A percentile compares a stretch with the other conserved stretches of the same genome.
Evolutionary conservation across 2,113 vertebrate genomes (phyloP).

Genomic region (Burhinus bistriatus): DNA sequence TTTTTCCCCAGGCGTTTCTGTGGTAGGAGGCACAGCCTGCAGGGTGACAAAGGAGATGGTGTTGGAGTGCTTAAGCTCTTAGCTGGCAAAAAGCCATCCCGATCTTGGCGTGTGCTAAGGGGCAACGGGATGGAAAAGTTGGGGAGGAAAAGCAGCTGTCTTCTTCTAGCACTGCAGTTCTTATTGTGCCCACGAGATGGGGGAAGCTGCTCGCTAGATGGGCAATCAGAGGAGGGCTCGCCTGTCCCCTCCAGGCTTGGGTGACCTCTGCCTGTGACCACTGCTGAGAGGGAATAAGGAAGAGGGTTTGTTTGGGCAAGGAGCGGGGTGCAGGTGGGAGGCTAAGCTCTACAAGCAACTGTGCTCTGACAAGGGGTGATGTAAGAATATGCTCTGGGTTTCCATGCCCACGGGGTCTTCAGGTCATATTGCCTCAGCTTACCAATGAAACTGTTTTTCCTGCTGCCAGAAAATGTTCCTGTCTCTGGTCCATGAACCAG

Average conservation of each 20-base stretch:
- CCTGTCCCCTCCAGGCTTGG: neutral
- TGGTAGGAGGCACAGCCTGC: slow-evolving; percentile 35
- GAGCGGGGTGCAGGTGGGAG: neutral
- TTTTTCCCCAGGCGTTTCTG: slow-evolving; percentile 1
- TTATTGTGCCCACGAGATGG: slow-evolving; percentile 42
- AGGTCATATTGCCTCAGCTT: neutral
- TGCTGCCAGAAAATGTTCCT: neutral
- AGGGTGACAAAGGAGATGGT: slow-evolving; percentile 47
- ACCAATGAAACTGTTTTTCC: neutral
- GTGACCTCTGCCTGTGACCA: neutral
- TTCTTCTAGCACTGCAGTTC: slow-evolving; percentile 23
- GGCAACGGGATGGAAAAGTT: neutral
- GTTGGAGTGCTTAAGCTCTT: slow-evolving; percentile 30
- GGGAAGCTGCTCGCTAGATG: neutral
- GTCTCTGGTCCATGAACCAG: neutral
- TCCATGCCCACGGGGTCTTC: neutral
- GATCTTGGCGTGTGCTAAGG: neutral
- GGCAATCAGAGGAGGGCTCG: accelerated
- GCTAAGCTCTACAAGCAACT: neutral
- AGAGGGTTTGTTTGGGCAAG: neutral
- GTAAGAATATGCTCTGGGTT: neutral
- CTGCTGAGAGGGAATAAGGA: neutral
- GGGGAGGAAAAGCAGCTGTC: slow-evolving; percentile 20
- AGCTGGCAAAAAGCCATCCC: slow-evolving; percentile 51
- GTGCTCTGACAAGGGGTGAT: neutral